Evolutionary conservation across 64 coral and sea anemone genomes (phyloP).

Genomic region (Dendronephthya gigantea): DNA sequence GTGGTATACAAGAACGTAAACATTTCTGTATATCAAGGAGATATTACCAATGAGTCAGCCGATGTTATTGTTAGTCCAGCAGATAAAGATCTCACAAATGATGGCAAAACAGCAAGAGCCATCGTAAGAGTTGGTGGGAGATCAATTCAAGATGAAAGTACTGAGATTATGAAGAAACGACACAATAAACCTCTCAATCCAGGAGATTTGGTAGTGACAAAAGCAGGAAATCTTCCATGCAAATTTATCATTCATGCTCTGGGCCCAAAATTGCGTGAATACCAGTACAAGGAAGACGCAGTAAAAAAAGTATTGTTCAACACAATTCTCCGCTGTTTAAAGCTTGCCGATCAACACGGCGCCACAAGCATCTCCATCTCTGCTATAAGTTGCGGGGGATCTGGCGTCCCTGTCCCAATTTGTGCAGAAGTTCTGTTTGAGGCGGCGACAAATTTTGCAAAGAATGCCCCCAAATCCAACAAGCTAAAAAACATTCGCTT

Average conservation of each 20-base stretch:
- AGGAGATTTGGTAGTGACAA: constrained; percentile 17
- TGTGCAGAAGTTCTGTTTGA: too few species aligned
- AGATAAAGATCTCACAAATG: neutral
- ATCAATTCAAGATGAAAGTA: constrained; percentile 22
- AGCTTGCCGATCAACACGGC: too few species aligned
- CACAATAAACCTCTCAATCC: neutral
- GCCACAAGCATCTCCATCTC: too few species aligned
- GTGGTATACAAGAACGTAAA: neutral
- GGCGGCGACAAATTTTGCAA: too few species aligned
- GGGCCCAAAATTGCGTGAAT: neutral
- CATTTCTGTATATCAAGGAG: constrained; percentile 30
- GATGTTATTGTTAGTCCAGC: constrained; percentile 57
- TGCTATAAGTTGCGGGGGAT: too few species aligned
- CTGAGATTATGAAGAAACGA: neutral
- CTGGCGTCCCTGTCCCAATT: too few species aligned
- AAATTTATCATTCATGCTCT: constrained; percentile 31
- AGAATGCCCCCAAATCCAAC: too few species aligned
- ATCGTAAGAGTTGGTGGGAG: constrained; percentile 15
- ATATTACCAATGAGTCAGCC: too few species aligned
- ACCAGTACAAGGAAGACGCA: neutral
- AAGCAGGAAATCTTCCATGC: constrained; percentile 23
- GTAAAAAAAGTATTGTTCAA: too few species aligned
- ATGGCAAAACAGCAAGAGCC: constrained; percentile 21
- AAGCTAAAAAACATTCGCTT: too few species aligned
- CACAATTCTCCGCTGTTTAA: too few species aligned